Percentiles rank a stretch among this genome's conserved stretches.
Conservation (phyloP, 2,888 invertebrate species). For the Luffia ferchaultella region DNA sequence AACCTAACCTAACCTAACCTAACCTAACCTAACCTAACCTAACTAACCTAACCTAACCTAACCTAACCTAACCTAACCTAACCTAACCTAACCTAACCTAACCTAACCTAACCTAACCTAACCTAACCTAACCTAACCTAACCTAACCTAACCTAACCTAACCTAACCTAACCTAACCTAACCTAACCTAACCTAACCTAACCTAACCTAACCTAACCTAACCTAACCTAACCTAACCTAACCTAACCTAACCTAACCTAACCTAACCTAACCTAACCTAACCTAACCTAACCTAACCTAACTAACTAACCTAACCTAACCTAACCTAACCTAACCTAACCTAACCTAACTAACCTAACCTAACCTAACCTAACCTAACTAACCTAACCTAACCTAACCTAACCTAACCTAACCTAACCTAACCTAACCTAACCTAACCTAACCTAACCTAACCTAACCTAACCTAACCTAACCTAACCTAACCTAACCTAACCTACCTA, state of each 20-base stretch:
- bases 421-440: constrained; percentile 10
- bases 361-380: constrained; percentile 9
- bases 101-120: constrained; percentile 11
- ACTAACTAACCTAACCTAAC: constrained; percentile 5
- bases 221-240: constrained; percentile 8
- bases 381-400: constrained; percentile 9
- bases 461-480: constrained; percentile 9
- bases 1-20: constrained; percentile 10
- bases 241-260: constrained; percentile 11
- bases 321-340: constrained; percentile 6
- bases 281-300: constrained; percentile 9
- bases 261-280: constrained; percentile 10
- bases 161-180: constrained; percentile 9
- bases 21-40: constrained; percentile 10
- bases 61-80: constrained; percentile 12
- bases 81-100: constrained; percentile 14
- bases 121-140: constrained; percentile 8
- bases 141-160: constrained; percentile 7
- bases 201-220: constrained; percentile 7
- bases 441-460: constrained; percentile 10
- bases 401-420: constrained; percentile 9
- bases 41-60: constrained; percentile 9
- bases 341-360: constrained; percentile 9
- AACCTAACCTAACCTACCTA: constrained; percentile 7
- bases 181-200: constrained; percentile 8